A percentile compares a stretch with the other conserved stretches of the same genome.
Evolutionary conservation across 2,113 vertebrate genomes (phyloP).

Genomic region (Nothoprocta perdicaria): DNA sequence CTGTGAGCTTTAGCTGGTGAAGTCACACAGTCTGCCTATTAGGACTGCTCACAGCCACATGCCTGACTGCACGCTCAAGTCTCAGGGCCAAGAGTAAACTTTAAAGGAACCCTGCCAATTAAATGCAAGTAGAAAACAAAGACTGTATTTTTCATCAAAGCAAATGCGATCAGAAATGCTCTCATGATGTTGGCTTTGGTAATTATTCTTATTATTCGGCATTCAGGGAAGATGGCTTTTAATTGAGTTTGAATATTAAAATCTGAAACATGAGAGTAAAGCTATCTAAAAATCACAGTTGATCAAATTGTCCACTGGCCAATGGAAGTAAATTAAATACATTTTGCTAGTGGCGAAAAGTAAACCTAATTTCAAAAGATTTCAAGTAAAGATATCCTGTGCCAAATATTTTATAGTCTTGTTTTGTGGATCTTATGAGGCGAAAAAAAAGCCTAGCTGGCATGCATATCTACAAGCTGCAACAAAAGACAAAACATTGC

Average conservation of each 20-base stretch:
- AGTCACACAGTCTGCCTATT: conserved; percentile 51
- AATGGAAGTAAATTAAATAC: not conserved
- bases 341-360: not conserved
- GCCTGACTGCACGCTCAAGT: conserved; percentile 67
- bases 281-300: not conserved
- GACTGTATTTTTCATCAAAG: conserved; percentile 22
- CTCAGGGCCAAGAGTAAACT: conserved; percentile 65
- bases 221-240: not conserved
- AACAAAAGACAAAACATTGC: conserved; percentile 34
- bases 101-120: conserved; percentile 63
- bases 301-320: not conserved
- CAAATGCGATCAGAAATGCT: not conserved
- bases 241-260: not conserved
- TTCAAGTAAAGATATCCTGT: not conserved
- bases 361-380: not conserved
- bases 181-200: not conserved
- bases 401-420: not conserved
- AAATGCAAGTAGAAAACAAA: conserved; percentile 48
- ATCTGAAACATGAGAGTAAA: not conserved
- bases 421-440: not conserved
- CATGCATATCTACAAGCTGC: not conserved
- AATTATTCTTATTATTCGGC: not conserved
- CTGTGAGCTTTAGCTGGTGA: conserved; percentile 59
- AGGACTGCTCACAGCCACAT: conserved; percentile 52
- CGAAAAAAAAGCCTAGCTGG: not conserved